Evolutionary conservation across 1,140 invertebrate genomes (phyloP), one percentile per base, ranked within the genome.

Genomic region (Drosophila sproati): DNA sequence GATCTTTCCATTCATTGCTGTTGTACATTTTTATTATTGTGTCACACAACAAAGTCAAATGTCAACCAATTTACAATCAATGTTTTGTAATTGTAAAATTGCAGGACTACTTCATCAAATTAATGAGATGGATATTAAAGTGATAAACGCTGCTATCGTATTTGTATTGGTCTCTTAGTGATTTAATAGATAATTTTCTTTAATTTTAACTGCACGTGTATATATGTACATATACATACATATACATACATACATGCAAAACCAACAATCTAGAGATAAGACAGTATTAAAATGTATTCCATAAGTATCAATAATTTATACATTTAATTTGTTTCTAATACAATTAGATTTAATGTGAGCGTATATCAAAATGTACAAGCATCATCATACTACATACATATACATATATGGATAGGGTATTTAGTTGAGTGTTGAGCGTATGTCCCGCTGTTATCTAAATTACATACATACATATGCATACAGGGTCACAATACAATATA

Each of bases 41-140:
- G 7, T 66, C 43, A 50, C 39, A 45, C 35, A 47, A 51, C 54
- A 34, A 45, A 52, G 28, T 56, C 55, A 20, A 20, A n/a, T 51
- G 28, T 52, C 48, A 60, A 60, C 8, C n/a, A 57, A 72, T 74
- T 78, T 74, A 77, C 48, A 56, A 77, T 76, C 63, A 75, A 82
- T 82, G 54, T 79, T 81, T 71, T 88, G 83, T 91, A 83, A 87
- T 87, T 85, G 76, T 82, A 74, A 88, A 88, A 88, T 91, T 91
- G 72, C 91, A 92, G 91, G 91, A 92, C 74, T 92, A 91, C 83
- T 80, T 92, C 78, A 91, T 88, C 83, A 92, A 91, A 78, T 92
- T 92, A 70, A 87, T 92, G 90, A 91, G 90, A 91, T 92, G 91
- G 91, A 92, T 91, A 72, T 92, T 92, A 91, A 92, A 92, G 82